Conservation (phyloP, 2,797 vertebrate species). For the Galaxias olidus region DNA sequence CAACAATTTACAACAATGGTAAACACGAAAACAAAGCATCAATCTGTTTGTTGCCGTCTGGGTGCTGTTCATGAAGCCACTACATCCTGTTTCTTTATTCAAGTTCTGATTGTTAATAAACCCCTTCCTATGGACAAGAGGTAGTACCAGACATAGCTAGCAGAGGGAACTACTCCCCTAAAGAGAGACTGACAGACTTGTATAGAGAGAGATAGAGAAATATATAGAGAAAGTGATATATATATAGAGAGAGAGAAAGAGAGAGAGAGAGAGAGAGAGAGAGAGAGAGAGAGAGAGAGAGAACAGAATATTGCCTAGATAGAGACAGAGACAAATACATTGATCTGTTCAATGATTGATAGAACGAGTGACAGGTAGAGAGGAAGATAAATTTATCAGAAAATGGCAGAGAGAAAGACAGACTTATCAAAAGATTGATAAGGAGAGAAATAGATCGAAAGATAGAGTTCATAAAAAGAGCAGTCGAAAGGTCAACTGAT, state of each 20-base stretch:
- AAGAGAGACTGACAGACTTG: constrained; percentile 44
- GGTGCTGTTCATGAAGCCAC: constrained; percentile 66
- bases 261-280: constrained; percentile 26
- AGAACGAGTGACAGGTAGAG: too few relatives aligned
- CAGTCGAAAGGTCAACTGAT: constrained; percentile 21
- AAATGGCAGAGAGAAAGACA: constrained; percentile 27
- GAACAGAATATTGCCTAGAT: background rate
- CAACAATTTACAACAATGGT: background rate
- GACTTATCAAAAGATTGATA: constrained; percentile 29
- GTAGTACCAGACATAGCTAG: constrained; percentile 60
- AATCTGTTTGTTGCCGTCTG: constrained; percentile 51
- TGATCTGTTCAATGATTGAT: too few relatives aligned
- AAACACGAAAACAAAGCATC: constrained; percentile 20
- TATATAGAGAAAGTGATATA: constrained; percentile 38
- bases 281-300: background rate
- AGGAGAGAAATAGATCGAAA: constrained; percentile 14
- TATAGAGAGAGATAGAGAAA: constrained; percentile 59
- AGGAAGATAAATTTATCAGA: too few relatives aligned
- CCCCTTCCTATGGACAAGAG: background rate
- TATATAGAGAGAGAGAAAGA: constrained; percentile 22
- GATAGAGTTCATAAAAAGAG: constrained; percentile 19
- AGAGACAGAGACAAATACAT: constrained; percentile 13
- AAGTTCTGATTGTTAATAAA: constrained; percentile 19
- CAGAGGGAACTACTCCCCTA: constrained; percentile 60
- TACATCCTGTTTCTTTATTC: constrained; percentile 41